Evolutionary conservation across 2,113 vertebrate genomes (phyloP).

Genomic region (Sprattus sprattus): DNA sequence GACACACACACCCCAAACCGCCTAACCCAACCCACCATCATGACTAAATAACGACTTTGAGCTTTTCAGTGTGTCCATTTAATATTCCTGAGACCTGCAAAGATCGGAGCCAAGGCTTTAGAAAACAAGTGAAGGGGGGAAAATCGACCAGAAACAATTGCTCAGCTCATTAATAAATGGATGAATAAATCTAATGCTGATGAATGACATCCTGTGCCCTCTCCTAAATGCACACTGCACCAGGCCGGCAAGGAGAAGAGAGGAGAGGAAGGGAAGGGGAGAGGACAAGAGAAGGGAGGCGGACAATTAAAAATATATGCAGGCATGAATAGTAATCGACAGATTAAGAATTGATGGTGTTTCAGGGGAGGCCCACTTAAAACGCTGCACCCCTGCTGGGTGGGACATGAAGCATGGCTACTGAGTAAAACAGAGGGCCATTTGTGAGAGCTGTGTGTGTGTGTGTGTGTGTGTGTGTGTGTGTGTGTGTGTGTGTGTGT

Average conservation of each 20-base stretch:
- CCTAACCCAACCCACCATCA: conserved; percentile 17
- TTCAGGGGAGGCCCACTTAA: conserved; percentile 46
- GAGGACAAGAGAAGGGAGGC: background rate
- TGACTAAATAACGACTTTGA: conserved; percentile 19
- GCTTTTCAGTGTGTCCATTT: conserved; percentile 23
- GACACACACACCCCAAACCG: background rate
- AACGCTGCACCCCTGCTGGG: conserved; percentile 33
- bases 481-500: too few relatives aligned
- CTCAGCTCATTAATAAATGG: conserved; percentile 35
- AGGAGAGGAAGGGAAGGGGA: background rate
- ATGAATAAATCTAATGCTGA: conserved; percentile 12
- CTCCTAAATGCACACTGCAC: background rate
- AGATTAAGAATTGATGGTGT: conserved; percentile 53
- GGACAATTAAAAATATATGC: conserved; percentile 33
- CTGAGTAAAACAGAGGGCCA: conserved; percentile 37
- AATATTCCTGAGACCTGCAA: conserved; percentile 31
- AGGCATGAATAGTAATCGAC: conserved; percentile 45
- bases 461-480: too few relatives aligned
- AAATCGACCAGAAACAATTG: conserved; percentile 18
- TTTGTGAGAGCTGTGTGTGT: background rate
- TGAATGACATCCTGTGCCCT: conserved; percentile 21
- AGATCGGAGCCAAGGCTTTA: conserved; percentile 22
- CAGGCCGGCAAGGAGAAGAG: background rate
- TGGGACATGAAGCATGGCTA: conserved; percentile 40
- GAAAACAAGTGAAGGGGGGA: conserved; percentile 15